phyloP scores from a whole-genome alignment of 2,113 vertebrate species.

The Fulica atra region DNA sequence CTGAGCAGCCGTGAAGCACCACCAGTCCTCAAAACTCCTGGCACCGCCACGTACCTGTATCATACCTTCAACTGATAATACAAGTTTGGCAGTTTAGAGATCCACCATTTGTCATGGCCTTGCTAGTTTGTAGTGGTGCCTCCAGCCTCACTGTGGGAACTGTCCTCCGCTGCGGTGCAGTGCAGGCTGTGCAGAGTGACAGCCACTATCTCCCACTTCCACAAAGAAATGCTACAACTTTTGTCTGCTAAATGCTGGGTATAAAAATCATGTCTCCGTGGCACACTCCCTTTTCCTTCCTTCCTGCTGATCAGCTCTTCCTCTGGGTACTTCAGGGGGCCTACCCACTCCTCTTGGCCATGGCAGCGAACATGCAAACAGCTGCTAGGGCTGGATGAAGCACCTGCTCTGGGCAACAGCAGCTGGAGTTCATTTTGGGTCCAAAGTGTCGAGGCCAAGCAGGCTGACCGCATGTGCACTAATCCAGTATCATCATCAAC shows the following conservation, averaged over 20 bases:
- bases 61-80: not conserved
- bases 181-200: not conserved
- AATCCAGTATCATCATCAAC: conserved; percentile 71
- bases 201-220: not conserved
- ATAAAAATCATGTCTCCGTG: not conserved
- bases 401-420: conserved; percentile 70
- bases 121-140: not conserved
- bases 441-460: conserved; percentile 61
- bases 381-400: conserved; percentile 67
- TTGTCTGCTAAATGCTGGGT: not conserved
- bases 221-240: not conserved
- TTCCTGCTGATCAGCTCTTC: not conserved
- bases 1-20: not conserved
- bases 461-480: conserved; percentile 67
- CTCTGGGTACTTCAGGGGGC: not conserved
- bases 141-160: not conserved
- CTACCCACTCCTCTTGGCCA: conserved; percentile 16
- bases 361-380: conserved; percentile 20
- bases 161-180: not conserved
- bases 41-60: not conserved
- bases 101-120: not conserved
- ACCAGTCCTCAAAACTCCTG: not conserved
- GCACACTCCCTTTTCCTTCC: not conserved
- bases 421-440: conserved; percentile 75
- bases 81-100: not conserved